phyloP scores from a whole-genome alignment of 2,888 invertebrate genomes.

The Artemia sp. region DNA sequence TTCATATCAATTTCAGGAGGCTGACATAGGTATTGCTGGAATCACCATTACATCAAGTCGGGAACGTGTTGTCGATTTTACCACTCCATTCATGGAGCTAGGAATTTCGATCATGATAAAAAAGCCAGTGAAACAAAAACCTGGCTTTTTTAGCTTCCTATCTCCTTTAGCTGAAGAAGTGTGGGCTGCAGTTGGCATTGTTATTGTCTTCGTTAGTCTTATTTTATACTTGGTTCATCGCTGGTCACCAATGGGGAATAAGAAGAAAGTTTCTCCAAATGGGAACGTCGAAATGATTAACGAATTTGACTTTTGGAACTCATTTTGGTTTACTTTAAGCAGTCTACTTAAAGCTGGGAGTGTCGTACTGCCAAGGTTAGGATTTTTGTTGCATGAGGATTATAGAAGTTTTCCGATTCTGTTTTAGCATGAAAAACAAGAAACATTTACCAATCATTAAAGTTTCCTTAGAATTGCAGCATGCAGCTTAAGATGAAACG shows the following conservation, averaged over 20 bases:
- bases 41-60: conserved; percentile 40
- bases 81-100: conserved; percentile 40
- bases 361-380: conserved; percentile 38
- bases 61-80: conserved; percentile 41
- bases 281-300: conserved; percentile 27
- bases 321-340: conserved; percentile 41
- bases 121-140: conserved; percentile 37
- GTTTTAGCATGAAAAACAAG: no score
- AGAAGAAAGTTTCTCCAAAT: conserved; percentile 29
- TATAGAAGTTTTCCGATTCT: no score
- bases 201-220: conserved; percentile 38
- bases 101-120: conserved; percentile 44
- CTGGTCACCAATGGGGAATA: conserved; percentile 41
- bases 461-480: no score
- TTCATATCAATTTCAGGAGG: conserved; percentile 31
- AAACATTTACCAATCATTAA: no score
- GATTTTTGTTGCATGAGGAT: no score
- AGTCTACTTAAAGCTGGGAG: conserved; percentile 43
- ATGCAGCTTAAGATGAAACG: no score
- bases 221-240: conserved; percentile 39
- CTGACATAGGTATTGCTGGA: conserved; percentile 40
- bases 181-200: conserved; percentile 40
- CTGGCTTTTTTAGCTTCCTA: conserved; percentile 42
- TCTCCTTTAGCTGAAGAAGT: conserved; percentile 38
- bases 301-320: conserved; percentile 40